phyloP scores from a whole-genome alignment of 2,888 invertebrate species.

The Argyra leucocephala region DNA sequence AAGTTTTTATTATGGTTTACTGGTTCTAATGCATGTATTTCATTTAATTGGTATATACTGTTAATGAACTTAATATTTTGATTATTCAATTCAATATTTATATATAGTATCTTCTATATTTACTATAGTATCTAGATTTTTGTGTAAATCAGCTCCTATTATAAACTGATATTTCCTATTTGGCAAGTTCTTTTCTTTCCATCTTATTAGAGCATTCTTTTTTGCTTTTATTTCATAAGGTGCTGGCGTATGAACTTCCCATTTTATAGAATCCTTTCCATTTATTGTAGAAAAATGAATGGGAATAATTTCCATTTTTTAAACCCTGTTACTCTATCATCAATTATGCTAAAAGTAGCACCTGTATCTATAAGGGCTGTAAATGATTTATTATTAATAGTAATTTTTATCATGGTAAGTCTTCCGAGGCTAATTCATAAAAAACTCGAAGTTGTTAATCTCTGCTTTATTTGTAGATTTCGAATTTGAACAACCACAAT shows the following conservation, averaged over 20 bases:
- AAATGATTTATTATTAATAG: constrained; percentile 13
- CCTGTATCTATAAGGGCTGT: constrained; percentile 17
- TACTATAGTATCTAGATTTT: neutral
- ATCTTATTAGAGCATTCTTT: neutral
- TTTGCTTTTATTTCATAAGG: neutral
- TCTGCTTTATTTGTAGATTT: no score
- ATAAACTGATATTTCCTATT: neutral
- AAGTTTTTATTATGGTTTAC: no score
- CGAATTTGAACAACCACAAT: no score
- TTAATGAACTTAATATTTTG: neutral
- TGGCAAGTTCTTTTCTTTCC: neutral
- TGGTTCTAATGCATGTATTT: neutral
- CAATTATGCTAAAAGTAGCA: constrained; percentile 13
- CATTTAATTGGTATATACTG: neutral
- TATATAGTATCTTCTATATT: no score
- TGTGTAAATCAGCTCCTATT: neutral
- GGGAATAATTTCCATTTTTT: no score
- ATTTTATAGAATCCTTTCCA: neutral
- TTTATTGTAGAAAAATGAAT: neutral
- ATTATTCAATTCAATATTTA: neutral
- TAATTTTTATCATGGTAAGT: constrained; percentile 17
- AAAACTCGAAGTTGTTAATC: constrained; percentile 10
- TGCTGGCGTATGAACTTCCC: constrained; percentile 1
- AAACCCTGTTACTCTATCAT: no score
- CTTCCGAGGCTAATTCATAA: constrained; percentile 19